Evolutionary conservation across 2,888 invertebrate species (phyloP), one percentile per base, ranked within the genome.

Genomic region (Dryobota labecula): DNA sequence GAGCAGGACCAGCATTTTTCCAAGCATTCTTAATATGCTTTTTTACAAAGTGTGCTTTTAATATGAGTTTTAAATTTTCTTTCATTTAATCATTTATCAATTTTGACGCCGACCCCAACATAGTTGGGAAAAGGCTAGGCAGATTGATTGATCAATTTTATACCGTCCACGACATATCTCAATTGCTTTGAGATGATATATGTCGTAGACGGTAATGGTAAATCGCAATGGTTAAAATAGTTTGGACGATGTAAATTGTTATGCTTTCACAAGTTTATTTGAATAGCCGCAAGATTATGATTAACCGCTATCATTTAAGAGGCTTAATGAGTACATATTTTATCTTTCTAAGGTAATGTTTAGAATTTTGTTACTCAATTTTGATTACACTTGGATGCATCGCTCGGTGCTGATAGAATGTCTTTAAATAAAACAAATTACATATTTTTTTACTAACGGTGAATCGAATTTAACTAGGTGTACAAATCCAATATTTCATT

Each of bases 291-390:
- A 66, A 64, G 30, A 54, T 69, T 54, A 70, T 77, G 67, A 70
- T 67, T 70, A 57, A 82, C 63, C 11, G 27, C 49, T 33, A 33
- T 54, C 27, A 58, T 84, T 84, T 47, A 65, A 66, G 62, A 68
- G 49, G 5, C 11, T 65, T 73, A 80, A 71, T 73, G 56, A 64
- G 36, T 18, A 61, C n/a, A 54, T 67, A 62, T 64, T 67, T 73
- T 47, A 58, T 57, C 20, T 58, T 30, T 11, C 11, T 68, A 43
- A 47, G 36, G 33, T 11, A 66, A 24, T 2, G 13, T 18, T 68
- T 47, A 4, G 9, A 60, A 53, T 45, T 33, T 53, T 13, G 33
- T 65, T 49, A 56, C 27, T 38, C 2, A 74, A 49, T 73, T 51
- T 51, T 41, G 24, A 30, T 38, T 45, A 65, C 5, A 56, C 15